Base-by-base conservation (phyloP, 2,888 invertebrate genomes). In the Eledone cirrhosa region DNA sequence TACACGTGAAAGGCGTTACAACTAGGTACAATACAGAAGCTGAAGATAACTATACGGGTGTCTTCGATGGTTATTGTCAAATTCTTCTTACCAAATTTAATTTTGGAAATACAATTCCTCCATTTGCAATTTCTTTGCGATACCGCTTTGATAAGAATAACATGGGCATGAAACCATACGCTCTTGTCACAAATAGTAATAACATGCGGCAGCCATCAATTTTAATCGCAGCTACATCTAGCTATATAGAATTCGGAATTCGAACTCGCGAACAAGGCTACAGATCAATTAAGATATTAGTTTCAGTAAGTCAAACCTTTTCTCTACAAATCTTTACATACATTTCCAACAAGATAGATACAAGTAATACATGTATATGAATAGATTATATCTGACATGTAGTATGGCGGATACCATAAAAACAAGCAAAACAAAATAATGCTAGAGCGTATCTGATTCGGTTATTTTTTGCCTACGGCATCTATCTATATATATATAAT, bases 61-160 rank as follows among this genome's bases (percentile, higher is more conserved):
- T 72, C 4, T 72, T 72, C n/a, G 72, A 72, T 8, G 72, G 72
- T 19, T 41, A 72, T n/a, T 72, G 72, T 4, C 72, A 72, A 29
- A 72, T 72, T 31, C 33, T 41, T 1, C 72, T 72, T 0, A 72
- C 72, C 0, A 31, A 41, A 2, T 72, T 72, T 11, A 72, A 31
- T 41, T 72, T 72, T 22, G 72, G n/a, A n/a, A 31, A 72, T 33
- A 72, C 72, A 13, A 22, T n/a, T 13, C 72, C 72, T 33, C 72
- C 72, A 2, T 19, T 72, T 1, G 72, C 72, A 3, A 41, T 72
- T 29, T 72, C 72, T 7, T n/a, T 72, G 2, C 72, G 72, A 0
- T 72, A 72, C 41, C 33, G 72, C 3, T 22, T 72, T 1, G 41
- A 72, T n/a, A 72, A 72, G 16, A 72, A 11, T 7, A n/a, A 33